A percentile compares a stretch with the other conserved stretches of the same genome.
Evolutionary conservation across 2,797 vertebrate species (phyloP).

Genomic region (Caiman crocodilus): DNA sequence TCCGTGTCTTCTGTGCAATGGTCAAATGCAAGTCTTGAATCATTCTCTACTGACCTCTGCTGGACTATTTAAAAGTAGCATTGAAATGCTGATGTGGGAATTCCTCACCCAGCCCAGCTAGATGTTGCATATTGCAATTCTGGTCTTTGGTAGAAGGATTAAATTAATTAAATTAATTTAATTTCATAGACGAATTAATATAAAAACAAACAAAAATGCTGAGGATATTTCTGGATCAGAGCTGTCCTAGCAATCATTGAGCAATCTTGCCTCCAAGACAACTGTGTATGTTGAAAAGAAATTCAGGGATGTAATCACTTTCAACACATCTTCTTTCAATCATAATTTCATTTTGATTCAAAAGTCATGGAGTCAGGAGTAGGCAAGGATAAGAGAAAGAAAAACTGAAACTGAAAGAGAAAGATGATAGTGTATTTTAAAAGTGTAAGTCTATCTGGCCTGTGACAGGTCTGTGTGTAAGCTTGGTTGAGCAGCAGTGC

Average conservation of each 20-base stretch:
- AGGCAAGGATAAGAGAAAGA: background rate
- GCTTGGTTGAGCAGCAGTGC: background rate
- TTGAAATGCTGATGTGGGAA: background rate
- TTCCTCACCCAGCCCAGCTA: background rate
- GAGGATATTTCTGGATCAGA: background rate
- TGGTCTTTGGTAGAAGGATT: background rate
- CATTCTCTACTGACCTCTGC: background rate
- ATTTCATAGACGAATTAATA: background rate
- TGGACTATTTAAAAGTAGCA: accelerated
- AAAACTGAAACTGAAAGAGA: background rate
- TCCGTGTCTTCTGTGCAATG: background rate
- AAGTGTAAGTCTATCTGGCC: background rate
- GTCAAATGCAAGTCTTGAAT: background rate
- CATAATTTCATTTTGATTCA: background rate
- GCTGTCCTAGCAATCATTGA: background rate
- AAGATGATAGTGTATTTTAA: background rate
- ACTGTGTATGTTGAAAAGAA: background rate
- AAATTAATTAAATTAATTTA: background rate
- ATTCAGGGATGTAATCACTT: background rate
- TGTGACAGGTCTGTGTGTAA: background rate
- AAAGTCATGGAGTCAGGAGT: background rate
- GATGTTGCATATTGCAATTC: background rate
- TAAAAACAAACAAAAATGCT: background rate
- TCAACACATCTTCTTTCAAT: background rate
- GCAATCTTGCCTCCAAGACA: background rate